Conservation (phyloP, 2,888 invertebrate species). For the Daptonema setosum region DNA sequence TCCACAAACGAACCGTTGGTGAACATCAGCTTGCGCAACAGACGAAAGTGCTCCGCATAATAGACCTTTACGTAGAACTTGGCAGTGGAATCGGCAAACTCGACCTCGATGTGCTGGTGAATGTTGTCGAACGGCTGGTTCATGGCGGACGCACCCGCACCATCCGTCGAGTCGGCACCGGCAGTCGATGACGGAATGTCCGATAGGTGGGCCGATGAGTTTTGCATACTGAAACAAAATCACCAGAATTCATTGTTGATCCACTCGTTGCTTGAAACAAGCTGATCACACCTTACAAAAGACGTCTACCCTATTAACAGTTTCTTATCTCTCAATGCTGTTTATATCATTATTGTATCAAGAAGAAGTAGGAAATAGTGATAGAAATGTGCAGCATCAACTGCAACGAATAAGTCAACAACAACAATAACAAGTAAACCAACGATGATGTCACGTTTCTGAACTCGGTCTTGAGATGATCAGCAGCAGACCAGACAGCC, state of each 20-base stretch:
- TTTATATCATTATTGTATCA: too few relatives aligned
- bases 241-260: neutral
- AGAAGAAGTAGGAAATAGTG: too few relatives aligned
- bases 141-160: neutral
- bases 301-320: too few relatives aligned
- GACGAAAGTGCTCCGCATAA: conserved; percentile 71
- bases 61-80: conserved; percentile 59
- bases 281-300: too few relatives aligned
- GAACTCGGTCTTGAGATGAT: too few relatives aligned
- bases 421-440: too few relatives aligned
- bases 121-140: neutral
- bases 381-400: too few relatives aligned
- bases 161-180: neutral
- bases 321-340: too few relatives aligned
- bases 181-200: neutral
- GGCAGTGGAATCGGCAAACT: conserved; percentile 41
- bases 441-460: too few relatives aligned
- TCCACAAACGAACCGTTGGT: conserved; percentile 38
- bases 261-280: too few relatives aligned
- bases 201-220: neutral
- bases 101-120: conserved; percentile 31
- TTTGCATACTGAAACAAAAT: neutral
- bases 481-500: neutral
- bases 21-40: conserved; percentile 44
- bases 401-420: too few relatives aligned